phyloP scores from a whole-genome alignment of 2,113 vertebrate species.

The Passer montanus region DNA sequence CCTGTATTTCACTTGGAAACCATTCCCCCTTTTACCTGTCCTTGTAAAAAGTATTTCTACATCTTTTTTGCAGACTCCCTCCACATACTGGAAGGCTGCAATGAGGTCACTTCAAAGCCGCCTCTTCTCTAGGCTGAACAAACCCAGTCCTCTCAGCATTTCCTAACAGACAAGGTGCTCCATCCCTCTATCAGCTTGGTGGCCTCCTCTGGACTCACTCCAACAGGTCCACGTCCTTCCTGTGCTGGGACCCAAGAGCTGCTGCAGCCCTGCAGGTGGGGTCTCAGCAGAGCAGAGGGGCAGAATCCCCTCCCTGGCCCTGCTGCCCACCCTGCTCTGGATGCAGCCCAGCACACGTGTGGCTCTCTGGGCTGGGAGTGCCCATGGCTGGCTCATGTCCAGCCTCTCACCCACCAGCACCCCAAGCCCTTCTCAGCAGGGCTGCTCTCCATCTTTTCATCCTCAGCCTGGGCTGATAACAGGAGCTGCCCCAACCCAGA shows the following conservation, averaged over 20 bases:
- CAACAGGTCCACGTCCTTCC: accelerated
- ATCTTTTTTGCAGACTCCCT: not conserved
- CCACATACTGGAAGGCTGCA: not conserved
- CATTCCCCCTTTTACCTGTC: not conserved
- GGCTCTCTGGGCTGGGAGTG: not conserved
- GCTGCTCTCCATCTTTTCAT: not conserved
- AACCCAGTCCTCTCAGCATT: not conserved
- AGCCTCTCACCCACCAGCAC: not conserved
- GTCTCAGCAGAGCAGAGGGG: not conserved
- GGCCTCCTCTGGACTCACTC: not conserved
- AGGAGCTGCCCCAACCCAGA: accelerated
- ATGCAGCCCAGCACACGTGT: not conserved
- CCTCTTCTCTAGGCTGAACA: not conserved
- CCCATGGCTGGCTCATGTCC: not conserved
- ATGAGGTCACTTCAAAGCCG: not conserved
- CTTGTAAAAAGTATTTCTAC: not conserved
- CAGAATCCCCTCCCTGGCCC: not conserved
- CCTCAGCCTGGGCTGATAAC: not conserved
- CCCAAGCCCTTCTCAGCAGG: accelerated
- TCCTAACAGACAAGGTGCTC: not conserved
- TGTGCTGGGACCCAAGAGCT: not conserved
- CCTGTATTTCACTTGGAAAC: not conserved
- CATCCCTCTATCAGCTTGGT: no score
- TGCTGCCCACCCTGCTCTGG: not conserved
- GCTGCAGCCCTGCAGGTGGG: not conserved